Percentiles rank a stretch among this genome's conserved stretches.
Conservation (phyloP, 2,888 invertebrate genomes). For the Platerodrilus igneus region DNA sequence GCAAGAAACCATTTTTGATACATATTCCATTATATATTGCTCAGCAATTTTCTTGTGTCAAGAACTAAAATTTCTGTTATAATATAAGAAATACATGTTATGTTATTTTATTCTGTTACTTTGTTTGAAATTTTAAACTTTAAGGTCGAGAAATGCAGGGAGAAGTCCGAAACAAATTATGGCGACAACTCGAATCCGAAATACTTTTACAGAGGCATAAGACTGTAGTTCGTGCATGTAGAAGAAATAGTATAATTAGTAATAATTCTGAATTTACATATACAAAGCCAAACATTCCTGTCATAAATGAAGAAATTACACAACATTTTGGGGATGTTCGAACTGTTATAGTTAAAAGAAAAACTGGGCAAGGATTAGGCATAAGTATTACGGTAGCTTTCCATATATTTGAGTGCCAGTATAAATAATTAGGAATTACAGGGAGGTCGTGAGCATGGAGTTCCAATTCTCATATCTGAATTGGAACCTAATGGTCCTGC, state of each 20-base stretch:
- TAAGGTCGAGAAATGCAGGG: constrained; percentile 69
- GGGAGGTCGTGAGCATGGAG: constrained; percentile 84
- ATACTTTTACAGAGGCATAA: constrained; percentile 82
- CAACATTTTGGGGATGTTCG: constrained; percentile 54
- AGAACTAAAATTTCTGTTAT: neutral
- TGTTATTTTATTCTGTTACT: constrained; percentile 4
- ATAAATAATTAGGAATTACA: constrained; percentile 42
- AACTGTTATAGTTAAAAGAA: constrained; percentile 64
- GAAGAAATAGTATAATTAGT: constrained; percentile 48
- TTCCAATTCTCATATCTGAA: constrained; percentile 81
- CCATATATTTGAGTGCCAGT: too few species aligned
- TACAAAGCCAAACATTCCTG: constrained; percentile 41
- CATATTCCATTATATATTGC: too few species aligned
- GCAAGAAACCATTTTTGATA: neutral
- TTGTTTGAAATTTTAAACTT: constrained; percentile 10
- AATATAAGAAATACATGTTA: neutral
- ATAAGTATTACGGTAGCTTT: constrained; percentile 73
- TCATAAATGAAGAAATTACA: constrained; percentile 34
- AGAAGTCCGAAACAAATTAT: constrained; percentile 72
- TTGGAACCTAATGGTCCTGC: constrained; percentile 75
- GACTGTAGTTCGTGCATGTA: constrained; percentile 66
- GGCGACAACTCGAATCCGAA: constrained; percentile 80
- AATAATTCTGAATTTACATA: constrained; percentile 36
- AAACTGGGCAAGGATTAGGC: constrained; percentile 74
- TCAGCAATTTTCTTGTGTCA: neutral